Evolutionary conservation across 2,797 vertebrate genomes (phyloP).

Genomic region (Oryzias sinensis): DNA sequence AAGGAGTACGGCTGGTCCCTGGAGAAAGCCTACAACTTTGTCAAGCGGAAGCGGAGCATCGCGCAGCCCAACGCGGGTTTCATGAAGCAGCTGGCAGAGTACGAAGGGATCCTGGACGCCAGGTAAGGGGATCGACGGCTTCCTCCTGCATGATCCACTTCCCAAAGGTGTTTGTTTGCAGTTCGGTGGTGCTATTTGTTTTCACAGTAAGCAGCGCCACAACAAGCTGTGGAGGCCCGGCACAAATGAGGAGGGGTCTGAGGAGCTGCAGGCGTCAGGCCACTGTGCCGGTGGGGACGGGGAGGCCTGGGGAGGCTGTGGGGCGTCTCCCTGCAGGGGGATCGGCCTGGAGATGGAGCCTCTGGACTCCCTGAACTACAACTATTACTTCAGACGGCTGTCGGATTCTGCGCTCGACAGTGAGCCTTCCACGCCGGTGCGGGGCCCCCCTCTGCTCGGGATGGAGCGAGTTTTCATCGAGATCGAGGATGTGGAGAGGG

Average conservation of each 20-base stretch:
- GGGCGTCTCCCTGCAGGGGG: slow-evolving; percentile 64
- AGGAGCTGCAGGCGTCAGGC: slow-evolving; percentile 63
- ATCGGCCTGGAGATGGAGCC: slow-evolving; percentile 79
- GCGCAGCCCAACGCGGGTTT: slow-evolving; percentile 89
- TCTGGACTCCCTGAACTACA: slow-evolving; percentile 80
- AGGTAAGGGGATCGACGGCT: slow-evolving; percentile 77
- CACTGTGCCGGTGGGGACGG: slow-evolving; percentile 69
- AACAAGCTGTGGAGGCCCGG: slow-evolving; percentile 94
- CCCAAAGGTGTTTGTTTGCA: not conserved
- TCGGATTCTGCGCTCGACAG: slow-evolving; percentile 87
- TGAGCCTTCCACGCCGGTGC: slow-evolving; percentile 79
- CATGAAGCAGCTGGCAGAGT: slow-evolving; percentile 94
- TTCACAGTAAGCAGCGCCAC: slow-evolving; percentile 92
- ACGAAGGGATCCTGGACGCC: slow-evolving; percentile 93
- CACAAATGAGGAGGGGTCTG: slow-evolving; percentile 77
- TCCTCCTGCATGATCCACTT: not conserved
- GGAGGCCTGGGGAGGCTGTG: slow-evolving; percentile 71
- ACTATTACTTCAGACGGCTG: slow-evolving; percentile 87
- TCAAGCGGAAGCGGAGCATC: slow-evolving; percentile 91
- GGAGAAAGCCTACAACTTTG: slow-evolving; percentile 91
- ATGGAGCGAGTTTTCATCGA: slow-evolving; percentile 79
- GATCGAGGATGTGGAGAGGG: slow-evolving; percentile 86
- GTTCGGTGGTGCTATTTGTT: not conserved
- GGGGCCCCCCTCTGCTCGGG: slow-evolving; percentile 72
- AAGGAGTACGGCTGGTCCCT: slow-evolving; percentile 94